Percentiles rank a stretch among this genome's conserved stretches.
These are phyloP conservation scores for Petrosia ficiformis DNA, from an alignment of 37 sponge, comb jelly and placozoan genomes.

Conservation along the genomic window DNA sequence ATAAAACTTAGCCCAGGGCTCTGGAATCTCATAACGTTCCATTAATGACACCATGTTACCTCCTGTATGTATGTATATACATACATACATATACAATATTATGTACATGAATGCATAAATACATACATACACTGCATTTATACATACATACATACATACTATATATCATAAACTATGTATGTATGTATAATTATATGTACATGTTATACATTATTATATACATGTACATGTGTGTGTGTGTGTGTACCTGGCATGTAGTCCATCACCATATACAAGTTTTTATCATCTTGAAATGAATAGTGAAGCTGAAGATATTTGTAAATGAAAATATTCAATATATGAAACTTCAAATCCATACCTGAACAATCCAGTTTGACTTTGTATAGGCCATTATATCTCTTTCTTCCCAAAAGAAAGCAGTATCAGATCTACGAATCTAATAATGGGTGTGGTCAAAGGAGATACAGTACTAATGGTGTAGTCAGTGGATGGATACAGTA, in stretches of 20 bases:
- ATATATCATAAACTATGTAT: no score
- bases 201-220: no score
- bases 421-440: constrained; percentile 93
- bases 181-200: no score
- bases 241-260: constrained; percentile 98
- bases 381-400: constrained; percentile 98
- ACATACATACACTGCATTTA: constrained; percentile 16
- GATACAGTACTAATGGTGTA: background rate
- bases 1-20: constrained; percentile 95
- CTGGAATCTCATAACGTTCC: constrained; percentile 91
- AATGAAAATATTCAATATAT: background rate
- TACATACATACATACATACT: no score
- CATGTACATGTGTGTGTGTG: no score
- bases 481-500: background rate
- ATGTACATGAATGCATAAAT: background rate
- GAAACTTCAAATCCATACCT: constrained; percentile 20
- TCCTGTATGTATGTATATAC: constrained; percentile 36
- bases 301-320: constrained; percentile 48
- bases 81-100: background rate
- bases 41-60: constrained; percentile 95
- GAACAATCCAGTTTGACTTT: constrained; percentile 87
- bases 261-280: constrained; percentile 98
- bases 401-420: constrained; percentile 99
- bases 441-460: background rate
- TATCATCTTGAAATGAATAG: constrained; percentile 93